These are phyloP conservation scores for Hydriomena furcata DNA, from an alignment of 2,888 invertebrate species.

Conservation along the genomic window DNA sequence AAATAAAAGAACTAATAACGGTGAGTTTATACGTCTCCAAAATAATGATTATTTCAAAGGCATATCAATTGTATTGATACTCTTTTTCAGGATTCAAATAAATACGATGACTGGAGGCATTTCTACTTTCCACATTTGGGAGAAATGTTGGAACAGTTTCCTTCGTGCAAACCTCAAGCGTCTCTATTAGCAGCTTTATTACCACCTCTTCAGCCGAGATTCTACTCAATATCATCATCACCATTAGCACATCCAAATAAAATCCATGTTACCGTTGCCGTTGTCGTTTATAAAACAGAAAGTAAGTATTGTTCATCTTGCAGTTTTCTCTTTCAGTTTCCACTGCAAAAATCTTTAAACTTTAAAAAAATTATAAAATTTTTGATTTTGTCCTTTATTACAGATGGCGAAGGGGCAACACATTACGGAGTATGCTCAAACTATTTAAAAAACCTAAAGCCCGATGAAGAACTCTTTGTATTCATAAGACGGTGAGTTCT, in stretches of 20 bases:
- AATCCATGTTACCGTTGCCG: constrained; percentile 95
- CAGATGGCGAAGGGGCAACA: constrained; percentile 90
- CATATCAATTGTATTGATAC: no score
- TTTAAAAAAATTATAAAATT: no score
- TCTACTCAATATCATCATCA: constrained; percentile 97
- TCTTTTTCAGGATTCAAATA: constrained; percentile 88
- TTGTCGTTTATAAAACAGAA: constrained; percentile 92
- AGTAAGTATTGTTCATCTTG: no score
- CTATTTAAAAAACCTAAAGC: constrained; percentile 88
- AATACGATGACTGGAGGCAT: constrained; percentile 97
- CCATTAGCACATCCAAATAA: constrained; percentile 88
- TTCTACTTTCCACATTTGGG: constrained; percentile 92
- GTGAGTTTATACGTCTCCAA: no score
- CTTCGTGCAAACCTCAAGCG: constrained; percentile 92
- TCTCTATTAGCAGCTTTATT: constrained; percentile 92
- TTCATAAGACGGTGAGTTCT: constrained; percentile 89
- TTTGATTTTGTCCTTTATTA: no score
- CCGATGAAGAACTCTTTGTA: constrained; percentile 86
- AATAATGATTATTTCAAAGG: no score
- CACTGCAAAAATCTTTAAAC: no score
- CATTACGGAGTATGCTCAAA: constrained; percentile 97
- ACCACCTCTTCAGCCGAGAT: constrained; percentile 93
- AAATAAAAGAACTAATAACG: constrained; percentile 88
- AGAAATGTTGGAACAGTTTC: constrained; percentile 94
- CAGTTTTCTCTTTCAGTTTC: no score